Percentiles rank a stretch among this genome's conserved stretches.
phyloP scores from a whole-genome alignment of 2,888 invertebrate species.

The Drosophila suboccidentalis region DNA sequence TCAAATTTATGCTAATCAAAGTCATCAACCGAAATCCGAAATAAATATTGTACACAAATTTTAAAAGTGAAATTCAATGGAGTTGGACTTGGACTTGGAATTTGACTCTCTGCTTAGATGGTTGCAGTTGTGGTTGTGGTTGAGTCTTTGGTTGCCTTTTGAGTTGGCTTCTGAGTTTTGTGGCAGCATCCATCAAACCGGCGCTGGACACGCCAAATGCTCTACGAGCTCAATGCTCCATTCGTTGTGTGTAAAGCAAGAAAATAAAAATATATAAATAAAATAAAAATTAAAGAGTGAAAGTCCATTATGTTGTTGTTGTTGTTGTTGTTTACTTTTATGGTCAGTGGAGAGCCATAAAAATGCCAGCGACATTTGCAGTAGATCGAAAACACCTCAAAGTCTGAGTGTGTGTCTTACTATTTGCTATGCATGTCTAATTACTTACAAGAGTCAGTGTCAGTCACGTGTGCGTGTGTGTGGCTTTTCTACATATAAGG shows the following conservation, averaged over 20 bases:
- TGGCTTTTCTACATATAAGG: conserved; percentile 17
- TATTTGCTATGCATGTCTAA: conserved; percentile 47
- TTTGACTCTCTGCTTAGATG: neutral
- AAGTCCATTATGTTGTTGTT: conserved; percentile 61
- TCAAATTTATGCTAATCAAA: conserved; percentile 73
- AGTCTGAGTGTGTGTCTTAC: conserved; percentile 26
- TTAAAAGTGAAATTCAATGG: conserved; percentile 66
- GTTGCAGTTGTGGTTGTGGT: conserved; percentile 18
- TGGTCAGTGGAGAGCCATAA: conserved; percentile 53
- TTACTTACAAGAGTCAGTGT: conserved; percentile 36
- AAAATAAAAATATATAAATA: conserved; percentile 18
- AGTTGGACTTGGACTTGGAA: conserved; percentile 7
- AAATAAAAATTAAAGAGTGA: conserved; percentile 62
- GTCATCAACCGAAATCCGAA: conserved; percentile 29
- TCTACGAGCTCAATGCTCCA: conserved; percentile 69
- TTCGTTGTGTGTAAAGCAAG: conserved; percentile 24
- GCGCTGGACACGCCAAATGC: conserved; percentile 62
- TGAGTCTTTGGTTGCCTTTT: conserved; percentile 19
- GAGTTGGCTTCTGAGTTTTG: conserved; percentile 53
- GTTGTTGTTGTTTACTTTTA: conserved; percentile 43
- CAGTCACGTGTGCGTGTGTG: conserved; percentile 10
- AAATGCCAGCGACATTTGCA: conserved; percentile 60
- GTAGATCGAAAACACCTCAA: conserved; percentile 58
- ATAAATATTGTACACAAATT: conserved; percentile 3
- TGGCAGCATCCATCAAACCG: conserved; percentile 50